phyloP scores from a whole-genome alignment of 2,888 invertebrate species.

The Anorthoa munda region DNA sequence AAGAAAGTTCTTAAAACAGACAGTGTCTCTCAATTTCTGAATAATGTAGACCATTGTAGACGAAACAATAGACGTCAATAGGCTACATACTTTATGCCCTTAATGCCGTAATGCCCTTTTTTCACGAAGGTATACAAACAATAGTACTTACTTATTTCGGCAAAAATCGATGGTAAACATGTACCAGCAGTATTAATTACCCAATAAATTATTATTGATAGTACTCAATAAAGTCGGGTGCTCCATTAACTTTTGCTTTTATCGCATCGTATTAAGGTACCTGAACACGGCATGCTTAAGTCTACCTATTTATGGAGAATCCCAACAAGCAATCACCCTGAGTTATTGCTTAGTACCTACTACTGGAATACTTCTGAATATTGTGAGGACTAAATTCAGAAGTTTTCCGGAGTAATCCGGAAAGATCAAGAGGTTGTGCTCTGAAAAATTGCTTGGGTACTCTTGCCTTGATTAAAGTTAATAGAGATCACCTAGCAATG shows the following conservation, averaged over 20 bases:
- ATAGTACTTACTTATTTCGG: neutral
- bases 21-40: neutral
- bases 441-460: too few species aligned
- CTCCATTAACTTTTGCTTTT: neutral
- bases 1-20: neutral
- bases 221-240: slow-evolving; percentile 1
- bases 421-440: too few species aligned
- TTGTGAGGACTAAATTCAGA: too few species aligned
- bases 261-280: neutral
- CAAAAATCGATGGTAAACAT: slow-evolving; percentile 4
- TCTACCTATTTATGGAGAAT: slow-evolving; percentile 13
- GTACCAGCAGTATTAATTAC: slow-evolving; percentile 5
- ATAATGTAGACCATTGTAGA: slow-evolving; percentile 1
- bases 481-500: too few species aligned
- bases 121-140: neutral
- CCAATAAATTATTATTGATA: slow-evolving; percentile 13
- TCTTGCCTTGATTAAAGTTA: too few species aligned
- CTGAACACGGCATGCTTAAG: neutral
- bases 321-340: neutral
- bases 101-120: neutral
- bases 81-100: neutral
- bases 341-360: neutral
- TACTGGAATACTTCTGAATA: too few species aligned
- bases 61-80: neutral
- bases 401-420: too few species aligned